phyloP scores from a whole-genome alignment of 2,888 invertebrate genomes.

The Taphrorychus bicolor region DNA sequence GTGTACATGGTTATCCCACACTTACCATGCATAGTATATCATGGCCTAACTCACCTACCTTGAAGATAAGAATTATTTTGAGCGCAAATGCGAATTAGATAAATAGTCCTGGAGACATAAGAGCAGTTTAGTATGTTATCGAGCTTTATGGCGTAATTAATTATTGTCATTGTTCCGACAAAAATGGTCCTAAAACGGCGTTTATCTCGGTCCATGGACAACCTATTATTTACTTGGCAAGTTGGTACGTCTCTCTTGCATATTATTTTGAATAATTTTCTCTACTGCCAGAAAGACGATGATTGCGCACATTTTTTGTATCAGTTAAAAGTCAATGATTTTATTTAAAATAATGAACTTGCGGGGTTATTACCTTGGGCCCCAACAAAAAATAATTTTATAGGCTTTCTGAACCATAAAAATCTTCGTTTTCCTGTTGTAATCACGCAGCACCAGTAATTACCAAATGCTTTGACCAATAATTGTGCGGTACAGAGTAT shows the following conservation, averaged over 20 bases:
- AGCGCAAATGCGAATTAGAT: conserved; percentile 2
- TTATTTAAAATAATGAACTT: neutral
- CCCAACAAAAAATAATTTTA: conserved; percentile 12
- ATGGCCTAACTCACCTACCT: neutral
- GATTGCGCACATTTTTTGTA: neutral
- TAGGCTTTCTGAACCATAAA: conserved; percentile 16
- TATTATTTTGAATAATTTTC: neutral
- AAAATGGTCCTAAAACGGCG: conserved; percentile 23
- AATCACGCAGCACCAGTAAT: neutral
- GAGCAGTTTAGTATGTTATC: neutral
- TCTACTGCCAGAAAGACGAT: neutral
- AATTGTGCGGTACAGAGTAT: conserved; percentile 33
- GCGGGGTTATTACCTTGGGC: conserved; percentile 3
- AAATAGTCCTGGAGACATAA: conserved; percentile 1
- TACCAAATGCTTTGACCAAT: conserved; percentile 10
- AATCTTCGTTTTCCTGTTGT: conserved; percentile 12
- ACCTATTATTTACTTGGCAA: conserved; percentile 25
- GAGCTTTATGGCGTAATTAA: neutral
- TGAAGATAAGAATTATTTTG: conserved; percentile 11
- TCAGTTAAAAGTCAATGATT: neutral
- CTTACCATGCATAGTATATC: no score
- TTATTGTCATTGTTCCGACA: neutral
- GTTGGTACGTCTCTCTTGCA: neutral
- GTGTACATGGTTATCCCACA: no score
- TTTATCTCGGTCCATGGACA: conserved; percentile 21